Base-by-base conservation (phyloP, 2,888 invertebrate species). In the Tethea ocularis region DNA sequence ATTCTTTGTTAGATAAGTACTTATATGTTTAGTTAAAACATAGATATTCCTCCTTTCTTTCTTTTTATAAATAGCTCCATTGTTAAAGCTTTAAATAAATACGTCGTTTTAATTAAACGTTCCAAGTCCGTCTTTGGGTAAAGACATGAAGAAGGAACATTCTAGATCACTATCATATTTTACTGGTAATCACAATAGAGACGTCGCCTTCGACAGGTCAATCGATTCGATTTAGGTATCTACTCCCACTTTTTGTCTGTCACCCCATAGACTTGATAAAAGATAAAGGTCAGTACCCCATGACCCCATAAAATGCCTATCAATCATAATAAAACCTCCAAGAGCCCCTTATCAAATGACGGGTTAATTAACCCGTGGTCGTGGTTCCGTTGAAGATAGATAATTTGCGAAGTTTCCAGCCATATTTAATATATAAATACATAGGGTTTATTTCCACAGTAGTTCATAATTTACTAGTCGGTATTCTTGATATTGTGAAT, bases 251-350 rank as follows among this genome's bases (percentile, higher is more conserved):
- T 46, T 20, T 46, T 20, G 20, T 46, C 20, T 10, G n/a, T n/a
- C 20, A 20, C 54, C 33, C 29, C 20, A 22, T 33, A 22, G 54
- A 22, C 20, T 24, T 54, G 33, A 17, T 52, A 52, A 26, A 20
- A 46, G 46, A 29, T 26, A 29, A 59, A 55, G 62, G 56, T 59
- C 54, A 57, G 59, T 56, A 29, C 54, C 22, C 59, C 62, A 56
- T 51, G 61, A 59, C 59, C 57, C 59, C 61, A 66, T 75, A 67
- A 70, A 72, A 68, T 72, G 58, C 63, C 61, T 69, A 74, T 75
- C 66, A 74, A 76, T 76, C 74, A 68, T 74, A 75, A 74, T 75
- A 74, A 72, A 72, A 69, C 64, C 69, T 68, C 60, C 6, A 46
- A 33, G 54, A 54, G 20, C 22, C 36, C 22, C 22, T 10, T 41